phyloP scores from a whole-genome alignment of 2,888 invertebrate species.

The Cerastis rubricosa region DNA sequence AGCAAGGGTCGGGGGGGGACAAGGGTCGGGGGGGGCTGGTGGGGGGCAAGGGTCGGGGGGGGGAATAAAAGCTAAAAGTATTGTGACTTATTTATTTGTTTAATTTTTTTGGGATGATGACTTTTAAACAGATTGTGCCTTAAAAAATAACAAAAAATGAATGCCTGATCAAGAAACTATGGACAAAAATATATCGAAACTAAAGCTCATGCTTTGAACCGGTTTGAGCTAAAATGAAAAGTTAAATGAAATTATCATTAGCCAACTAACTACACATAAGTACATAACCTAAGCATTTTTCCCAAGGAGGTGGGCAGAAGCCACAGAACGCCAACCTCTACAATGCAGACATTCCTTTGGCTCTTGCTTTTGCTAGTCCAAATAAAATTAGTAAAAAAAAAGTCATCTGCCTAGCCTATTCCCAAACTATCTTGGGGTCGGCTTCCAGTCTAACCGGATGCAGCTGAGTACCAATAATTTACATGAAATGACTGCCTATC shows the following conservation, averaged over 20 bases:
- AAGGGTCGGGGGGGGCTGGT: too few species aligned
- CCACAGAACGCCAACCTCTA: background rate
- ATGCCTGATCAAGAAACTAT: background rate
- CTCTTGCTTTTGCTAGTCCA: background rate
- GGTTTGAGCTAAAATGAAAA: background rate
- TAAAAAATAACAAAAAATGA: background rate
- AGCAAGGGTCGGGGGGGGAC: too few species aligned
- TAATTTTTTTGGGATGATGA: background rate
- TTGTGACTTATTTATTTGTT: too few species aligned
- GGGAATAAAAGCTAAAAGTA: too few species aligned
- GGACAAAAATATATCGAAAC: background rate
- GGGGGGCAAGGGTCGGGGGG: too few species aligned
- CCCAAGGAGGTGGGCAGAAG: background rate
- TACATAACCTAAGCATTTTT: background rate
- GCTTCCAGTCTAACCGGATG: too few species aligned
- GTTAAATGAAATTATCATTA: background rate
- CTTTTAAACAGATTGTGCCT: background rate
- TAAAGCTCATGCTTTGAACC: background rate
- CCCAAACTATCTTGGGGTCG: too few species aligned
- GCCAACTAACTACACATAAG: background rate
- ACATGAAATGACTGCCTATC: too few species aligned
- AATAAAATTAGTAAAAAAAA: too few species aligned
- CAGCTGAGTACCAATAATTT: too few species aligned
- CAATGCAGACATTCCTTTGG: background rate
- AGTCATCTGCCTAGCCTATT: too few species aligned